These are phyloP conservation scores for Cepaea hortensis DNA, from an alignment of 2,888 invertebrate genomes.

Conservation along the genomic window DNA sequence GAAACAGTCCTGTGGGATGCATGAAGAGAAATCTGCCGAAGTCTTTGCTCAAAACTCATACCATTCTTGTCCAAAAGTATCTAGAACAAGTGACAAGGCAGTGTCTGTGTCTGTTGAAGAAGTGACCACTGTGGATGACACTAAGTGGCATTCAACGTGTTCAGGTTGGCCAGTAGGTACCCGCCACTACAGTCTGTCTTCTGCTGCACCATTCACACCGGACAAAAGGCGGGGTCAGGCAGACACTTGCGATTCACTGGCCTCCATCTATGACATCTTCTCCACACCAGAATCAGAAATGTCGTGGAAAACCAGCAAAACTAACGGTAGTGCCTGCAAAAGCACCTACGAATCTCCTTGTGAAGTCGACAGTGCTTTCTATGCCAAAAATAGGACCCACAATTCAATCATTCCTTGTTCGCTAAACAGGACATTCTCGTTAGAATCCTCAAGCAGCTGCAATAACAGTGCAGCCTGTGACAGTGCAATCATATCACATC, in stretches of 20 bases:
- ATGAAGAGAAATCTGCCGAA: background rate
- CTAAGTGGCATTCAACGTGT: background rate
- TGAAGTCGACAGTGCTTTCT: background rate
- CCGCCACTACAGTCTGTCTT: background rate
- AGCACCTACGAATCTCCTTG: background rate
- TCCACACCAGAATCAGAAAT: background rate
- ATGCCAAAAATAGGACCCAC: background rate
- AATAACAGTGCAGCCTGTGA: background rate
- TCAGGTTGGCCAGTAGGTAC: background rate
- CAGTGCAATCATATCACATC: background rate
- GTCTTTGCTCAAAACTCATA: background rate
- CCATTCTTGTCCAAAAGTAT: constrained; percentile 1
- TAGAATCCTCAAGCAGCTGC: background rate
- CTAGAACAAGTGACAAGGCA: background rate
- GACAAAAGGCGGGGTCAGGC: background rate
- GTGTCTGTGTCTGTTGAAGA: background rate
- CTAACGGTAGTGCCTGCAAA: background rate
- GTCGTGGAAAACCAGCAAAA: constrained; percentile 2
- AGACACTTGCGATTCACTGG: constrained; percentile 12
- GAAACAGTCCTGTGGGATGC: background rate
- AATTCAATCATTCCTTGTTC: background rate
- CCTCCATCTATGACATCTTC: background rate
- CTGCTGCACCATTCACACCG: background rate
- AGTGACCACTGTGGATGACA: background rate
- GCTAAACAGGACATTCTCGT: background rate